Evolutionary conservation across 2,113 vertebrate species (phyloP), one percentile per base, ranked within the genome.

Genomic region (Piprites chloris): DNA sequence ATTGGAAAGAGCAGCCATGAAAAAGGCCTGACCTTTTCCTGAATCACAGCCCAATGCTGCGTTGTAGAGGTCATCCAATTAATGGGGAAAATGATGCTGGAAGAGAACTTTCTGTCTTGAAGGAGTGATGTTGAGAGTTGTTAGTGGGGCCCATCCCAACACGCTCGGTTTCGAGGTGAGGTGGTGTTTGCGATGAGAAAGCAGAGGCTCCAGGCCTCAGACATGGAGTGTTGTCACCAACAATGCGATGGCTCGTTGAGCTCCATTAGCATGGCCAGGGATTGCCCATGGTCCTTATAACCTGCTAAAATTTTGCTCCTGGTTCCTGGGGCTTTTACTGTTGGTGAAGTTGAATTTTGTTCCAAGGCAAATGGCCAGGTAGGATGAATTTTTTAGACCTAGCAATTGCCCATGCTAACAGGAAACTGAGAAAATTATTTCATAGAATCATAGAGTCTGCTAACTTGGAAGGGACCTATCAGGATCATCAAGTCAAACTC

Each of bases 1-100:
- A 95, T 95, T 94, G 95, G 93, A 67, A 85, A 66, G 39, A 88
- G 53, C 39, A 94, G 85, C 76, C 4, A 30, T 74, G 88, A 37
- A 93, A 93, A 92, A 91, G 20, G 18, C 68, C 59, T 92, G 95
- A 96, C 95, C 93, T 95, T 95, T 95, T 94, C 87, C 85, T 59
- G 69, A 94, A 49, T 88, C 3, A 1, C 92, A 87, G 61, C 44
- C 92, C 85, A 92, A 71, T 15, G 68, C 56, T 81, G 88, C 82
- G 66, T 24, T 92, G 68, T 68, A 96, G 85, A 92, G 90, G 82
- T 93, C 85, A 86, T 71, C 82, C 88, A 96, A 94, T 96, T 95
- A 90, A 90, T 2, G 1, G 47, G 41, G 68, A 68, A 93, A 95
- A 50, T 37, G 42, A 74, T 44, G 74, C 63, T 83, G 79, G 67